Conservation (phyloP, 2,888 invertebrate genomes). For the Disparrhopalites patrizii region DNA sequence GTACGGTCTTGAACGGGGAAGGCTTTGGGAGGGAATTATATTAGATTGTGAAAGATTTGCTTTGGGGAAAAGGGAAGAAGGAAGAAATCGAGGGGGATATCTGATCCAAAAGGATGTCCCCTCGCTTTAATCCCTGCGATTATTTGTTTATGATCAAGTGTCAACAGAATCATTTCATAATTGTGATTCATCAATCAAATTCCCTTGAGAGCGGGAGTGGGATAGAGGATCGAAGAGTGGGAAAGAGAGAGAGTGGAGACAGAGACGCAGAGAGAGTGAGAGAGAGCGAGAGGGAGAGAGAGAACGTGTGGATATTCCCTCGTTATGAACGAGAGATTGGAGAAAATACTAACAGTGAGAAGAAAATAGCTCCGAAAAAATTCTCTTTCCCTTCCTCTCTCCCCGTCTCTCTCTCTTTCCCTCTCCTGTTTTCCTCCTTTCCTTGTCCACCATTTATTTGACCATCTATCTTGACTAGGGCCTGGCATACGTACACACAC, state of each 20-base stretch:
- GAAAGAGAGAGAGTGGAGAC: not conserved
- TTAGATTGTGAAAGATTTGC: no score
- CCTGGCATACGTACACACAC: no score
- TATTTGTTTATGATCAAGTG: slow-evolving; percentile 35
- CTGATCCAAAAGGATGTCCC: slow-evolving; percentile 10
- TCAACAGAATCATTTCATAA: slow-evolving; percentile 33
- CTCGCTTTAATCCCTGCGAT: slow-evolving; percentile 26
- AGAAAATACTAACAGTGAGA: not conserved
- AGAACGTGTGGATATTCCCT: no score
- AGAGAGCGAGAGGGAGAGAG: not conserved
- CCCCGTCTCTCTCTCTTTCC: no score
- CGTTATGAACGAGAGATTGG: no score
- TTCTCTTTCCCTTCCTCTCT: not conserved
- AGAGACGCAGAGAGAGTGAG: not conserved
- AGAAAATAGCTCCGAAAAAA: not conserved
- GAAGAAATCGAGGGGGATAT: slow-evolving; percentile 4
- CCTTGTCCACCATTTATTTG: slow-evolving; percentile 22
- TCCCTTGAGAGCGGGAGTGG: slow-evolving; percentile 10
- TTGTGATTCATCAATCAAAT: slow-evolving; percentile 32
- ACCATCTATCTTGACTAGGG: slow-evolving; percentile 21
- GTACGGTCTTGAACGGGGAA: not conserved
- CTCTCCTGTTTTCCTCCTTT: not conserved
- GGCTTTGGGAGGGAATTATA: no score
- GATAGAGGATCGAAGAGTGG: not conserved
- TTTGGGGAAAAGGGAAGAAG: no score